These are phyloP conservation scores for Stegostoma tigrinum DNA, from an alignment of 2,113 vertebrate species.

Conservation along the genomic window DNA sequence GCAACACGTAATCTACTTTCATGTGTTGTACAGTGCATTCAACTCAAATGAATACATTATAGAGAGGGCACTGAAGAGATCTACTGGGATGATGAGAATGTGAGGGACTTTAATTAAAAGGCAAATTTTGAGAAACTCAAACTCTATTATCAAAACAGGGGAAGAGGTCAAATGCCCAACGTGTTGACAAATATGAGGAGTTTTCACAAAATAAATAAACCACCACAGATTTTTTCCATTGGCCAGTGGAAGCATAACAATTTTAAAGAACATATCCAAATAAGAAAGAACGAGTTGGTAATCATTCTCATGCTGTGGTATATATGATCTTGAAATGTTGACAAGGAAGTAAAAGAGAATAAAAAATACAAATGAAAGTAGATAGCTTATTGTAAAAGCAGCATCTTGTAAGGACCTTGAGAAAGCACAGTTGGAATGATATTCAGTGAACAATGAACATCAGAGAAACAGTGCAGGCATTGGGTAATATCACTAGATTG, in stretches of 20 bases:
- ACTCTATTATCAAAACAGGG: not conserved
- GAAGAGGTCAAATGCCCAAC: not conserved
- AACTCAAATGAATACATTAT: not conserved
- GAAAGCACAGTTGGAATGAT: not conserved
- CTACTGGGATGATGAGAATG: not conserved
- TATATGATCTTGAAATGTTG: not conserved
- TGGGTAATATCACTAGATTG: too few relatives aligned
- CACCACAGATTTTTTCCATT: not conserved
- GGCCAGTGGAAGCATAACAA: too few relatives aligned
- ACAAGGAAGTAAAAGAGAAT: too few relatives aligned
- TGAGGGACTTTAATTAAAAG: not conserved
- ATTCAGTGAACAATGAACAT: not conserved
- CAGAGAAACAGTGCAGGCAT: not conserved
- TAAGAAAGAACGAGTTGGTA: not conserved
- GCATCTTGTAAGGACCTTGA: not conserved
- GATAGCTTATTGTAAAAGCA: not conserved
- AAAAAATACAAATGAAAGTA: not conserved
- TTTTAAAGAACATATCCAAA: not conserved
- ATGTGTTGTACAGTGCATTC: not conserved
- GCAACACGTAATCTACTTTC: not conserved
- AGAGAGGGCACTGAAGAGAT: not conserved
- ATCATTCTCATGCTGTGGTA: not conserved
- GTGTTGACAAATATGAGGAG: not conserved
- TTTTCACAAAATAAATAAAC: not conserved
- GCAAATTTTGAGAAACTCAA: not conserved